These are phyloP conservation scores for Bufo bufo DNA, from an alignment of 2,113 vertebrate species.

Conservation along the genomic window DNA sequence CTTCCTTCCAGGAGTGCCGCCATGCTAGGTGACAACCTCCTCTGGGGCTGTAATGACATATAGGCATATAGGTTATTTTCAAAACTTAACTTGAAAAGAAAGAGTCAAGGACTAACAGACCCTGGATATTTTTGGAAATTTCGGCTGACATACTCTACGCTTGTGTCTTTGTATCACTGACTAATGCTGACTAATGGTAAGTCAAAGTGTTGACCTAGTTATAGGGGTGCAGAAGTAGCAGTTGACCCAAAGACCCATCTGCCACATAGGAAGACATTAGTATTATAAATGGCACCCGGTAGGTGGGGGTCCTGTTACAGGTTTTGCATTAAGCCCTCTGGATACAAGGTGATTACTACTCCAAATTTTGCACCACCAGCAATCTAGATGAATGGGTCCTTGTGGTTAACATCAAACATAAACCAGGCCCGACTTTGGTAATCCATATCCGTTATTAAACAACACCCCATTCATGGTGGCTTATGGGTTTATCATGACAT, in stretches of 20 bases:
- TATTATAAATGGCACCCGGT: background rate
- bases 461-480: constrained; percentile 11
- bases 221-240: too few relatives aligned
- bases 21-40: too few relatives aligned
- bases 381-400: background rate
- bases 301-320: background rate
- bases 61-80: too few relatives aligned
- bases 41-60: too few relatives aligned
- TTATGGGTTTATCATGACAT: constrained; percentile 30
- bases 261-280: background rate
- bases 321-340: background rate
- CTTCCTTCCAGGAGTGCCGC: too few relatives aligned
- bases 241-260: background rate
- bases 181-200: too few relatives aligned
- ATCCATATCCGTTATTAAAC: constrained; percentile 4
- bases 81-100: too few relatives aligned
- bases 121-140: too few relatives aligned
- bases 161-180: too few relatives aligned
- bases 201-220: too few relatives aligned
- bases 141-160: too few relatives aligned
- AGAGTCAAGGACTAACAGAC: too few relatives aligned
- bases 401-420: background rate
- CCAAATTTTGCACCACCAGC: background rate
- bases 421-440: background rate
- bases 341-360: background rate